Conservation (phyloP, 37 sponge, comb jelly and placozoan genomes). For the Hormiphora californensis region DNA sequence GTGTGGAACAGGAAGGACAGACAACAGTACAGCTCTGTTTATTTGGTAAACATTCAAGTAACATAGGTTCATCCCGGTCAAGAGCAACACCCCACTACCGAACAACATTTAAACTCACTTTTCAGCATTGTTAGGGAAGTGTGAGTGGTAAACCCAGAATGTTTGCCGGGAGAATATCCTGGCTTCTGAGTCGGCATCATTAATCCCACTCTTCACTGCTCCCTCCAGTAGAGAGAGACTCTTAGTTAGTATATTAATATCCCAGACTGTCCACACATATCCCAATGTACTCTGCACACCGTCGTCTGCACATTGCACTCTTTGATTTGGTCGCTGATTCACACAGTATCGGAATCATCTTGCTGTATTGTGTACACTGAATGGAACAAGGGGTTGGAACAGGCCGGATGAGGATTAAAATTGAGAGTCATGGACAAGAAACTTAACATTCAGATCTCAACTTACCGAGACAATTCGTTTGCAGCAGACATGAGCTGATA, state of each 20-base stretch:
- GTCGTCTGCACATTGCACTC: neutral
- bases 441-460: neutral
- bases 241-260: neutral
- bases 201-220: neutral
- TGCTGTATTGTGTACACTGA: conserved; percentile 23
- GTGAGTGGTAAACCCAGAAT: neutral
- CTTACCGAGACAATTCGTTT: neutral
- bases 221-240: neutral
- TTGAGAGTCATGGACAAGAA: neutral
- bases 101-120: neutral
- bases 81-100: too few species aligned
- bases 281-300: neutral
- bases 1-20: too few species aligned
- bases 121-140: conserved; percentile 32
- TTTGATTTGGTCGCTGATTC: neutral
- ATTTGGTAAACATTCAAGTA: neutral
- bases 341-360: conserved; percentile 3
- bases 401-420: neutral
- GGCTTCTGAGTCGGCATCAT: conserved; percentile 26
- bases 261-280: neutral
- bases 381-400: neutral
- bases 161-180: neutral
- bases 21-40: neutral
- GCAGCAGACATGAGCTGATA: neutral
- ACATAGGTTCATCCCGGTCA: neutral